A percentile compares a stretch with the other conserved stretches of the same genome.
Evolutionary conservation across 2,797 vertebrate species (phyloP).

Genomic region (Clarias pachynema): DNA sequence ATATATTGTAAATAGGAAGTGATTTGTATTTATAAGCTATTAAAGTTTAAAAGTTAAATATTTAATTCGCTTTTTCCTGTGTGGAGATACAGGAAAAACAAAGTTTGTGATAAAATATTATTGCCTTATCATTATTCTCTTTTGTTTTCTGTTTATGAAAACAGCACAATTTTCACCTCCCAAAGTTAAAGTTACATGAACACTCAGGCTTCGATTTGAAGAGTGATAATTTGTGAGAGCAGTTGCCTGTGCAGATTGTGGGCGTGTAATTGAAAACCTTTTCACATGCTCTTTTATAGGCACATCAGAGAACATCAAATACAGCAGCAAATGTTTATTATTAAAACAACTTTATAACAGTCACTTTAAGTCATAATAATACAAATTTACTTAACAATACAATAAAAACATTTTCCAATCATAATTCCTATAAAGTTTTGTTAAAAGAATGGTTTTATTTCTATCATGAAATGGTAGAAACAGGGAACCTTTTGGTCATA

Average conservation of each 20-base stretch:
- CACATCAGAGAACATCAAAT: background rate
- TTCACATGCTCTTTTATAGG: background rate
- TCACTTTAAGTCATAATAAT: background rate
- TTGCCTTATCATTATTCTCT: background rate
- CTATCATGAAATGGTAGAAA: no score
- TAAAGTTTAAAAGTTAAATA: background rate
- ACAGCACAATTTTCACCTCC: background rate
- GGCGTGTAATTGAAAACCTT: background rate
- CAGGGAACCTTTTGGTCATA: no score
- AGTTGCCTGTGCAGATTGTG: background rate
- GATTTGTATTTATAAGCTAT: background rate
- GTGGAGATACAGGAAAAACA: background rate
- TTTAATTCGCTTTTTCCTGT: background rate
- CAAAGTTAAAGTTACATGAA: background rate
- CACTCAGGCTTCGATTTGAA: background rate
- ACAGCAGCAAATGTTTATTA: background rate
- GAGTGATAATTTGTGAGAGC: background rate
- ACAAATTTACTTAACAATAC: no score
- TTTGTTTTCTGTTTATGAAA: slow-evolving; percentile 4
- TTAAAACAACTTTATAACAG: background rate
- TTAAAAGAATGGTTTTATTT: no score
- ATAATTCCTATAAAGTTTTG: no score
- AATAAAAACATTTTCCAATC: no score
- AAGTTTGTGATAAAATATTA: background rate
- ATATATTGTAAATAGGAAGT: background rate